Evolutionary conservation across 1,140 invertebrate genomes (phyloP).

Genomic region (Acromyrmex echinatior): DNA sequence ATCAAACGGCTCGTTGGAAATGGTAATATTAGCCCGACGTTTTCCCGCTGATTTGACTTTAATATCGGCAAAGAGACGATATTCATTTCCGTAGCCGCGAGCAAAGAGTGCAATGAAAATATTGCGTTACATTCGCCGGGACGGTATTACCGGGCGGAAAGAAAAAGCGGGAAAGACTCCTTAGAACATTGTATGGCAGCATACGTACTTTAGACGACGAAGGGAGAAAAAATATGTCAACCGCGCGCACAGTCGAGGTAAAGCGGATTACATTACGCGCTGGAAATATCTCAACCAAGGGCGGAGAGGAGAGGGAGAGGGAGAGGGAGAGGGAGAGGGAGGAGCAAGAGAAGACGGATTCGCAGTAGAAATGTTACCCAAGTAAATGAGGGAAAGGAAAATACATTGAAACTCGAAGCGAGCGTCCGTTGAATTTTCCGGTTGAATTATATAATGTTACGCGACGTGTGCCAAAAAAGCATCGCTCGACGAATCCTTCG

Average conservation of each 20-base stretch:
- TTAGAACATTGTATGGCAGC: conserved; percentile 63
- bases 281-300: conserved; percentile 56
- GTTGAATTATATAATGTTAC: conserved; percentile 45
- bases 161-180: conserved; percentile 37
- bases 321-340: background rate
- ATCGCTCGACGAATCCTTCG: background rate
- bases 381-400: conserved; percentile 57
- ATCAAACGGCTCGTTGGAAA: conserved; percentile 60
- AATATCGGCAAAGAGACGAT: conserved; percentile 72
- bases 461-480: conserved; percentile 30
- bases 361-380: conserved; percentile 38
- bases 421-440: conserved; percentile 42
- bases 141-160: conserved; percentile 67
- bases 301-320: background rate
- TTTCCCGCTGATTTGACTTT: conserved; percentile 76
- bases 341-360: conserved; percentile 33
- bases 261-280: conserved; percentile 65
- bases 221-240: conserved; percentile 54
- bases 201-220: conserved; percentile 56
- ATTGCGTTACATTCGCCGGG: conserved; percentile 68
- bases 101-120: conserved; percentile 73
- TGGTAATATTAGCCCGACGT: conserved; percentile 74
- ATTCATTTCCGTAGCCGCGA: conserved; percentile 62
- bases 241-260: conserved; percentile 47
- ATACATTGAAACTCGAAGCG: conserved; percentile 47